phyloP scores from a whole-genome alignment of 2,888 invertebrate genomes.

The Drosophila prolongata region DNA sequence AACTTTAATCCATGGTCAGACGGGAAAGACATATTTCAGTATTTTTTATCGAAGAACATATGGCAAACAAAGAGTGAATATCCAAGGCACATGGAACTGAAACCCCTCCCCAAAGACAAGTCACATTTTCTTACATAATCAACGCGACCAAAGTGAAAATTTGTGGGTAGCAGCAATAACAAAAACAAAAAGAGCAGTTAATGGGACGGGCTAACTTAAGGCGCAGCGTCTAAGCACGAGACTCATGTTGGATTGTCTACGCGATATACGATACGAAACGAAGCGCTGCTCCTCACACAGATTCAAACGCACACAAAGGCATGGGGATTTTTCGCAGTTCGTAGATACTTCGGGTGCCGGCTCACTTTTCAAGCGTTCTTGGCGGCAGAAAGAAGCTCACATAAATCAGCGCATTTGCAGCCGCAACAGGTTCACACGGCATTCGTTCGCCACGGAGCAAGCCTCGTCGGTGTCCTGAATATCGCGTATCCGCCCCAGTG shows the following conservation, averaged over 20 bases:
- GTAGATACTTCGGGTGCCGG: constrained; percentile 35
- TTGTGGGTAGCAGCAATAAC: constrained; percentile 15
- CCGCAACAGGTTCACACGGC: constrained; percentile 80
- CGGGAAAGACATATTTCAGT: constrained; percentile 29
- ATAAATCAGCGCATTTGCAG: constrained; percentile 72
- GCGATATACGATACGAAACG: constrained; percentile 43
- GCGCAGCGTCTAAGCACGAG: constrained; percentile 68
- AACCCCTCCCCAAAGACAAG: constrained; percentile 38
- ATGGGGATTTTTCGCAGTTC: constrained; percentile 10
- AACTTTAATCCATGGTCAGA: constrained; percentile 64
- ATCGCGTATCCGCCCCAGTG: constrained; percentile 22
- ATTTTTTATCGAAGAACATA: constrained; percentile 52
- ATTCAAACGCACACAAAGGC: background rate
- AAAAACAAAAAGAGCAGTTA: background rate
- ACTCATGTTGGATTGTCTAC: constrained; percentile 63
- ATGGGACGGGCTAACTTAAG: constrained; percentile 21
- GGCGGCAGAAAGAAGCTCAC: constrained; percentile 42
- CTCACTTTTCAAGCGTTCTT: constrained; percentile 40
- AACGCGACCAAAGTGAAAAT: constrained; percentile 49
- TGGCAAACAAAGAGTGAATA: constrained; percentile 37
- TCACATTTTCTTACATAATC: constrained; percentile 72
- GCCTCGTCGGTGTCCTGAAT: constrained; percentile 54
- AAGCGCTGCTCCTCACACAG: constrained; percentile 16
- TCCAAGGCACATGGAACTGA: constrained; percentile 29
- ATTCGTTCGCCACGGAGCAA: constrained; percentile 71